These are phyloP conservation scores for Pontoporia blainvillei DNA, from an alignment of 2,113 vertebrate species.

Conservation along the genomic window DNA sequence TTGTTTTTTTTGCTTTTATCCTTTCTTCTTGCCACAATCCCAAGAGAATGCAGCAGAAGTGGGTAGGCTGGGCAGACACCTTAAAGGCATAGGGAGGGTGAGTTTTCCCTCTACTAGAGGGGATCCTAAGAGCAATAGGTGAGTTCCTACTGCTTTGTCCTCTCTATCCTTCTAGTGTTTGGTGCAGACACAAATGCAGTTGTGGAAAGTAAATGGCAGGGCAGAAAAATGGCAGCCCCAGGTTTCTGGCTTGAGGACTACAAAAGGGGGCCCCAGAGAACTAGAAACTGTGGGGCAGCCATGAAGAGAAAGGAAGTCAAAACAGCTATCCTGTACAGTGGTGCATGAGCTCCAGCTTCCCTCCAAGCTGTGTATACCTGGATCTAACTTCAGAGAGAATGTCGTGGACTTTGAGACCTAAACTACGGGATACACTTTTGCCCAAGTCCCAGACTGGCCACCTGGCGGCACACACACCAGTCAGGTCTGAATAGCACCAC, in stretches of 20 bases:
- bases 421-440: fast-evolving
- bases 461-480: not conserved
- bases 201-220: too few relatives aligned
- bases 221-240: too few relatives aligned
- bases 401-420: fast-evolving
- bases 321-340: fast-evolving
- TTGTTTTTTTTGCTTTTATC: not conserved
- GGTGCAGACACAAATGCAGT: fast-evolving
- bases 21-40: not conserved
- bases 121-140: fast-evolving
- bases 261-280: not conserved
- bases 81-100: fast-evolving
- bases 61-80: not conserved
- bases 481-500: too few relatives aligned
- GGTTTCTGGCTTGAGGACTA: not conserved
- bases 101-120: fast-evolving
- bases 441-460: fast-evolving
- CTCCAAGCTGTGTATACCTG: fast-evolving
- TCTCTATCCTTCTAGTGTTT: not conserved
- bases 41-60: too few relatives aligned
- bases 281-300: fast-evolving
- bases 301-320: not conserved
- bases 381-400: not conserved
- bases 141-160: fast-evolving
- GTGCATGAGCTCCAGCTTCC: fast-evolving